Evolutionary conservation across 1,140 invertebrate species (phyloP), one percentile per base, ranked within the genome.

Genomic region (Hyposmocoma kahamanoa): DNA sequence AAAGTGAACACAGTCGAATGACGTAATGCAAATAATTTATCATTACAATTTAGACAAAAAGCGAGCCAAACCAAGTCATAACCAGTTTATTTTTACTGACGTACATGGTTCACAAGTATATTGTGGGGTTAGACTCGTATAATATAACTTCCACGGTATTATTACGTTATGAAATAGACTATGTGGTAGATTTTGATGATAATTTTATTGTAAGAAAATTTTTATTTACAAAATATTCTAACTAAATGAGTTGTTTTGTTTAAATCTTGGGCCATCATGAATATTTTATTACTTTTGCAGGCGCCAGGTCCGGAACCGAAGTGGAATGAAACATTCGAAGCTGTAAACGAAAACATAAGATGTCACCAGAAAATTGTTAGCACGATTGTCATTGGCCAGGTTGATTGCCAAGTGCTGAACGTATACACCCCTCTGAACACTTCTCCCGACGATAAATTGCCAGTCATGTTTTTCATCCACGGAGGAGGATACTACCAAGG

Each of bases 381-480:
- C 9, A 20, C 20, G 22, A 6, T 11, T n/a, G 22, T 64, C 1
- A 50, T 70, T 5, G 87, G 87, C 5, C 52, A 63, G 54, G 72
- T 78, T 50, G 72, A 87, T 36, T 88, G 87, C 53, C 51, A 88
- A 3, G 67, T 62, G 39, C 13, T 76, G 1, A 88, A 88, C 50
- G 67, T 87, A 3, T 87, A 79, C 39, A 83, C 80, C 0, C 86
- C 86, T 3, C 55, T 85, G 11, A 39, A 87, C 28, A 49, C 48
- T 13, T 5, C 32, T 6, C 44, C 38, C 22, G 19, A 47, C 22
- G 42, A 42, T 2, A 51, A 50, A 4, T 55, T 75, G 28, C 86
- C 87, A 1, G 87, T 89, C 0, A 85, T 89, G 83, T 72, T 88
- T 1, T 89, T 67, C 49, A 82, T 93, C 8, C 90, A 92, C 62